A percentile compares a stretch with the other conserved stretches of the same genome.
These are phyloP conservation scores for Melierax canorus DNA, from an alignment of 2,113 vertebrate species.

Conservation along the genomic window DNA sequence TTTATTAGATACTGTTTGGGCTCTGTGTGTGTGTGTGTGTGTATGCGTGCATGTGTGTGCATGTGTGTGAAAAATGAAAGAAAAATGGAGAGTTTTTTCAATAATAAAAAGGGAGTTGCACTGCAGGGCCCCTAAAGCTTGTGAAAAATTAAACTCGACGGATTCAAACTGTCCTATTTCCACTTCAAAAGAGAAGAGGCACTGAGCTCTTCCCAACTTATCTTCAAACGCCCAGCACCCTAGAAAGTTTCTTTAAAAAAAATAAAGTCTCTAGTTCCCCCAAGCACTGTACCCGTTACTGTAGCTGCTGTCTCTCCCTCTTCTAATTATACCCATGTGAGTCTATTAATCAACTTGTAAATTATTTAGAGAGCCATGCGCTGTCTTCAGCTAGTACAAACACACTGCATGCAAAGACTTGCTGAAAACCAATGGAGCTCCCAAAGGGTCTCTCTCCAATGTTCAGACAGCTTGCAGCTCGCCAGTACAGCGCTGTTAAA, in stretches of 20 bases:
- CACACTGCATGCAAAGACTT: slow-evolving; percentile 73
- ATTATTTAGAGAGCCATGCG: slow-evolving; percentile 96
- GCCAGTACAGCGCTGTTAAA: slow-evolving; percentile 31
- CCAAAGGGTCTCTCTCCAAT: slow-evolving; percentile 66
- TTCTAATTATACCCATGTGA: slow-evolving; percentile 99
- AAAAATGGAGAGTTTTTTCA: slow-evolving; percentile 83
- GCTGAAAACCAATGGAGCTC: slow-evolving; percentile 67
- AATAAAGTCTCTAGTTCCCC: slow-evolving; percentile 89
- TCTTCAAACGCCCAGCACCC: slow-evolving; percentile 91
- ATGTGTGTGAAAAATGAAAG: slow-evolving; percentile 47
- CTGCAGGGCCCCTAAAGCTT: slow-evolving; percentile 91
- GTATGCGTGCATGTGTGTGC: background rate
- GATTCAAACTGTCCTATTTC: slow-evolving; percentile 99
- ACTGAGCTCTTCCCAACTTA: slow-evolving; percentile 93
- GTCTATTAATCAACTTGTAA: slow-evolving; percentile 99
- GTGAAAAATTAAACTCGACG: slow-evolving; percentile 99
- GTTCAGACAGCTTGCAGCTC: slow-evolving; percentile 62
- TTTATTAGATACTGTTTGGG: slow-evolving; percentile 63
- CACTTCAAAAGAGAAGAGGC: slow-evolving; percentile 98
- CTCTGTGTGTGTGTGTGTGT: background rate
- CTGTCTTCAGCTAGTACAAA: slow-evolving; percentile 92
- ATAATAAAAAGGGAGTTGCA: slow-evolving; percentile 88
- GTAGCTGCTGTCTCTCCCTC: slow-evolving; percentile 93
- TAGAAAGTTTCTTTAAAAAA: slow-evolving; percentile 85
- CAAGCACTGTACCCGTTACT: slow-evolving; percentile 95